These are phyloP conservation scores for Echinops telfairi DNA, from an alignment of 2,113 vertebrate species.

Conservation along the genomic window DNA sequence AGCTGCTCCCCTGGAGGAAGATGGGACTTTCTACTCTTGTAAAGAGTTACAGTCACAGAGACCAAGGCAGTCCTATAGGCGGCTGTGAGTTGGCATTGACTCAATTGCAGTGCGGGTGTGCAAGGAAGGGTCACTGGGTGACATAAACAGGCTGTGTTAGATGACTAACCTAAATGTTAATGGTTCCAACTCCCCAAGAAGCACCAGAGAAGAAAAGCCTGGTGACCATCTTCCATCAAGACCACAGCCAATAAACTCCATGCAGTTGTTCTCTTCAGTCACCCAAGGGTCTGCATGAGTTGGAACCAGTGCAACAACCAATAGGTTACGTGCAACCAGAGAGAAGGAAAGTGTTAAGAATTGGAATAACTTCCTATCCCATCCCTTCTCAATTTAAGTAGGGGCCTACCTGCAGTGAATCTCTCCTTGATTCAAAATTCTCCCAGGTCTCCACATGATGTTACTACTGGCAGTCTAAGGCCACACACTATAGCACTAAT, in stretches of 20 bases:
- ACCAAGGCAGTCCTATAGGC: too few species aligned
- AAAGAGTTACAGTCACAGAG: too few species aligned
- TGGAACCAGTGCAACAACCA: not conserved
- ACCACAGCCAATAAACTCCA: not conserved
- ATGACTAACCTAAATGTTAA: not conserved
- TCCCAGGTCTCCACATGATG: not conserved
- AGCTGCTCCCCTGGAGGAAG: too few species aligned
- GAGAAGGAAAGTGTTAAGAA: not conserved
- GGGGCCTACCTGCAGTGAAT: not conserved
- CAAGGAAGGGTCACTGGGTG: not conserved
- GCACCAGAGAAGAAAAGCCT: not conserved
- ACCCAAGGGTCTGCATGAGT: not conserved
- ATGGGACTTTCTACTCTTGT: too few species aligned
- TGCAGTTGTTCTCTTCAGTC: not conserved
- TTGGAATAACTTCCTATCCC: not conserved
- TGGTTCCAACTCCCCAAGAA: not conserved
- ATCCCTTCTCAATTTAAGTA: not conserved
- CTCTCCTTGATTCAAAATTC: not conserved
- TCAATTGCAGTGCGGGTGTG: too few species aligned
- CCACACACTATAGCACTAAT: not conserved
- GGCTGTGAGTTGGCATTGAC: too few species aligned
- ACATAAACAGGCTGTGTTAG: not conserved
- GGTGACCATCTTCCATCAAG: not conserved
- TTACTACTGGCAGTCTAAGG: not conserved
- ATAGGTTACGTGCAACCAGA: not conserved